Evolutionary conservation across 2,888 invertebrate species (phyloP).

Genomic region (Pimpla rufipes): DNA sequence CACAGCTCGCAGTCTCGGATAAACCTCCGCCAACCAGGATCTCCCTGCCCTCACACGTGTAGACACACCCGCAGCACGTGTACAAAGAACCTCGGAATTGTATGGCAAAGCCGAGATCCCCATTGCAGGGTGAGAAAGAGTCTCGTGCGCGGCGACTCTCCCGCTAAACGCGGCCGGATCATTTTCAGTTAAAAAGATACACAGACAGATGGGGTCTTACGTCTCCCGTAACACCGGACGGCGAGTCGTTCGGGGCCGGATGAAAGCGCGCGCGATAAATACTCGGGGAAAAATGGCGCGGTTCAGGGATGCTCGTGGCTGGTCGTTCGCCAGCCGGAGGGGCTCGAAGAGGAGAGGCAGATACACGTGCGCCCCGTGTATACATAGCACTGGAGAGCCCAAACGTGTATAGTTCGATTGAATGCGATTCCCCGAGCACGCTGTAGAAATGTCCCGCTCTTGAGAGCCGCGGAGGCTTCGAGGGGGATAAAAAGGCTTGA

Average conservation of each 20-base stretch:
- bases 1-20: too few relatives aligned
- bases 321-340: background rate
- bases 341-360: too few relatives aligned
- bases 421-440: slow-evolving; percentile 28
- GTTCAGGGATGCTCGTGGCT: slow-evolving; percentile 37
- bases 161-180: slow-evolving; percentile 55
- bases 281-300: slow-evolving; percentile 71
- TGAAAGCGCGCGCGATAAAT: slow-evolving; percentile 72
- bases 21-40: too few relatives aligned
- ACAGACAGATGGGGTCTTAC: slow-evolving; percentile 8
- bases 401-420: slow-evolving; percentile 30
- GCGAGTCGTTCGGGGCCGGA: slow-evolving; percentile 68
- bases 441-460: slow-evolving; percentile 48
- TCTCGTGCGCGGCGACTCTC: slow-evolving; percentile 55
- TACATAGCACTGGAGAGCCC: background rate
- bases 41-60: background rate
- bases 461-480: slow-evolving; percentile 48
- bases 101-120: background rate
- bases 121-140: background rate
- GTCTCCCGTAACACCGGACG: slow-evolving; percentile 21
- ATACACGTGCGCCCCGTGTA: too few relatives aligned
- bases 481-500: slow-evolving; percentile 34
- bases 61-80: background rate
- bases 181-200: slow-evolving; percentile 43
- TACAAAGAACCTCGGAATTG: slow-evolving; percentile 25